Evolutionary conservation across 2,113 vertebrate genomes (phyloP).

Genomic region (Microtus richardsoni): DNA sequence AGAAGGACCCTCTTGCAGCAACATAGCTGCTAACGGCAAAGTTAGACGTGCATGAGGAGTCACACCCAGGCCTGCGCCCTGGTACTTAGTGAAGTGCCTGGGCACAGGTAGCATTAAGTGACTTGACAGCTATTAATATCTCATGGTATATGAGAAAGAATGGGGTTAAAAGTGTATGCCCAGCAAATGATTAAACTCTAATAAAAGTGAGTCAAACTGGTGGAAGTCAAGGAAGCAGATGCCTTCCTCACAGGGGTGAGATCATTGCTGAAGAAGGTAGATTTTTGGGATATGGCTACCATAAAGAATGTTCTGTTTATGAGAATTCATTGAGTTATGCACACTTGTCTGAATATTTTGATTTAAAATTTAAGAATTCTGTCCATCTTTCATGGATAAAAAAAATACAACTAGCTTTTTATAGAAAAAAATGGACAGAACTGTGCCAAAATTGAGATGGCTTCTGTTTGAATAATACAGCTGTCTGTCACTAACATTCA

Average conservation of each 20-base stretch:
- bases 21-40: neutral
- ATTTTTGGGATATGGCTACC: neutral
- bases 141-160: neutral
- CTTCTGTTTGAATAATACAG: neutral
- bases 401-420: neutral
- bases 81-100: neutral
- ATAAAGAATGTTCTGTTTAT: neutral
- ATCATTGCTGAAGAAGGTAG: neutral
- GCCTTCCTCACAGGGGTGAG: too few relatives aligned
- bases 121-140: neutral
- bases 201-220: neutral
- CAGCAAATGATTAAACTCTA: neutral
- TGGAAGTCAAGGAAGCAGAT: neutral
- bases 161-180: neutral
- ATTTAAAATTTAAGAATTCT: neutral
- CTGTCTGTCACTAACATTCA: neutral
- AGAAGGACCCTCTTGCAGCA: neutral
- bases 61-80: neutral
- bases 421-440: neutral
- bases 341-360: neutral
- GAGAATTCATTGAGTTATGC: neutral
- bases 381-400: neutral
- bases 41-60: neutral
- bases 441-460: neutral
- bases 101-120: too few relatives aligned